Base-by-base conservation (phyloP, 2,888 invertebrate species). In the Halictus quadricinctus region DNA sequence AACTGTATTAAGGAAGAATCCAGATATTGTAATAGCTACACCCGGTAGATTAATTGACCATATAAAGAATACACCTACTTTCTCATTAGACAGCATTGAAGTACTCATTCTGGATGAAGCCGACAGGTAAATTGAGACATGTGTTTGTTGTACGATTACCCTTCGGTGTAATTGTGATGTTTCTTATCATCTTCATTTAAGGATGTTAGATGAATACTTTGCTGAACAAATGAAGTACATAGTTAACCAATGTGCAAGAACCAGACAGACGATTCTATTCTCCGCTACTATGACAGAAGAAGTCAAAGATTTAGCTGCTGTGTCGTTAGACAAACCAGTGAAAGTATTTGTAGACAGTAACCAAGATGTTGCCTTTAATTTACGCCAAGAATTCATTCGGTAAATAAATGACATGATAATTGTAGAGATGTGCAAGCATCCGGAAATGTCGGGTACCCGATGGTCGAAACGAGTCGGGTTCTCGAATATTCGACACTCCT, bases 221-320 rank as follows among this genome's bases (percentile, higher is more conserved):
- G 98, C 98, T 0, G 99, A 99, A 90, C 99, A 99, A 95, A 99
- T 99, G 98, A 99, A 99, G 93, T 99, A 99, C 95, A 98, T 99
- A 91, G 98, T 99, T 76, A 97, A 97, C 29, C 97, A 98, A 91
- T 99, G 99, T 94, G 96, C 98, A 0, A 96, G 97, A 81, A 98
- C 97, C 25, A 96, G 99, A 15, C 99, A 99, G 95, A 99, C 99
- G 0, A 98, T 99, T 96, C 95, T 99, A 82, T 99, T 99, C 95
- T 99, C 99, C 0, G 99, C 99, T 58, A 99, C 99, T 21, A 99
- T 99, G 99, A 99, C 99, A n/a, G 99, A 99, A 79, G 97, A 98
- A 95, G 99, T 99, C 0, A 97, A 98, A 94, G 99, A 99, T 95
- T 95, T 99, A 80, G 99, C 98, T 0, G 97, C 98, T 0, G 98